Evolutionary conservation across 2,888 invertebrate species (phyloP), one percentile per base, ranked within the genome.

Genomic region (Lissonota sp.): DNA sequence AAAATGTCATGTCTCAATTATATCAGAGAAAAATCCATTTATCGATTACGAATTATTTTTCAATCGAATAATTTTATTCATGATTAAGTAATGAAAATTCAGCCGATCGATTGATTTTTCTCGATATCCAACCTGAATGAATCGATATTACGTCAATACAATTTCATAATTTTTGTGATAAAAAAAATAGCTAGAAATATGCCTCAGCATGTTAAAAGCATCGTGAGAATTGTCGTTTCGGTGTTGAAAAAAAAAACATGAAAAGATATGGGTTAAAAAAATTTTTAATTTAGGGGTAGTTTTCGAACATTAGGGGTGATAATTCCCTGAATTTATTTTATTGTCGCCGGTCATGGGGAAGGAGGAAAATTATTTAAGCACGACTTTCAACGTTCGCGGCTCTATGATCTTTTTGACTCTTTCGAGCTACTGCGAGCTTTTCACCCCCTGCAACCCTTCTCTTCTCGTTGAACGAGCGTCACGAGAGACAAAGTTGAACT

Each of bases 201-300:
- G 83, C 66, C 79, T 81, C 80, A 85, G 89, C 89, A 88, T 88
- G 89, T 86, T 58, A 80, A n/a, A 86, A 87, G 87, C 88, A 89
- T 89, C 85, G 86, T 88, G 86, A 73, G 83, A 76, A 86, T 83
- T 86, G 76, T 87, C 81, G 67, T 83, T 73, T 82, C 39, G 58
- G 44, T 70, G 74, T 69, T 62, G n/a, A 74, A 66, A 14, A 4
- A 16, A 58, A 69, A 44, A 51, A 58, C 46, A 55, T 5, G 1
- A 26, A 74, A 49, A 14, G 26, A 46, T 58, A 16, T 42, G 8
- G n/a, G 26, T 16, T 42, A 14, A 6, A 39, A 8, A 3, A 16
- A 66, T 7, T 49, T 53, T 44, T 42, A 55, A 55, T 40, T 51
- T 46, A 26, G 3, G 26, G 26, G 26, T 26, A 3, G 3, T 57